Conservation (phyloP, 2,888 invertebrate species). For the Coremacera marginata region DNA sequence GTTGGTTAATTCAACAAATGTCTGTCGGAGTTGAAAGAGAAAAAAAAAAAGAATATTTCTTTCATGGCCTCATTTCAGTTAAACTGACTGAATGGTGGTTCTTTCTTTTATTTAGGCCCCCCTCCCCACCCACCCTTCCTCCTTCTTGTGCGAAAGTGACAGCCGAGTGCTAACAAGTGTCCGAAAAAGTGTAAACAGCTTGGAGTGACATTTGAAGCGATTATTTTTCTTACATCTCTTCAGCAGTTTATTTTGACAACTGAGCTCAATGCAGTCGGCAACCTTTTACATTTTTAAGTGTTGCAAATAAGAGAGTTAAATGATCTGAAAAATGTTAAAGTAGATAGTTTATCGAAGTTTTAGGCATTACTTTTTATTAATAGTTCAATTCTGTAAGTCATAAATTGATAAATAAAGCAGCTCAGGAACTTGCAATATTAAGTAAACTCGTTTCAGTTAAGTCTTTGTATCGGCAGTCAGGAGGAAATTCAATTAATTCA, state of each 20-base stretch:
- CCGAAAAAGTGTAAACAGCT: slow-evolving; percentile 30
- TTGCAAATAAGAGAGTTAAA: not conserved
- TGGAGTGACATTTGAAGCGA: slow-evolving; percentile 26
- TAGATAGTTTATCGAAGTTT: too few species aligned
- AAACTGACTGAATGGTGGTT: not conserved
- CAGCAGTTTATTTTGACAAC: too few species aligned
- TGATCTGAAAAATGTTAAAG: too few species aligned
- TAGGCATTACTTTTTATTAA: too few species aligned
- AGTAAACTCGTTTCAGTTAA: not conserved
- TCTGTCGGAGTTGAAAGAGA: not conserved
- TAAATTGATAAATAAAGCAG: too few species aligned
- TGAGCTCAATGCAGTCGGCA: not conserved
- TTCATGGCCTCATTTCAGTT: not conserved
- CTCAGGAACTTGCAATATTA: not conserved
- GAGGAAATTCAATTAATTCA: too few species aligned
- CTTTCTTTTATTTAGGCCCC: too few species aligned
- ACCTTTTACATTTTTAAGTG: not conserved
- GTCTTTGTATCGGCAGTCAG: not conserved
- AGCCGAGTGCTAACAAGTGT: slow-evolving; percentile 35
- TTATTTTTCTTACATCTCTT: not conserved
- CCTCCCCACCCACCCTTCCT: not conserved
- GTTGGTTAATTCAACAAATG: slow-evolving; percentile 32
- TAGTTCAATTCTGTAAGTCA: too few species aligned
- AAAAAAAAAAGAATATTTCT: too few species aligned
- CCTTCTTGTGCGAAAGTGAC: slow-evolving; percentile 15